phyloP scores from a whole-genome alignment of 2,797 vertebrate genomes.

The Meriones psammophilus region DNA sequence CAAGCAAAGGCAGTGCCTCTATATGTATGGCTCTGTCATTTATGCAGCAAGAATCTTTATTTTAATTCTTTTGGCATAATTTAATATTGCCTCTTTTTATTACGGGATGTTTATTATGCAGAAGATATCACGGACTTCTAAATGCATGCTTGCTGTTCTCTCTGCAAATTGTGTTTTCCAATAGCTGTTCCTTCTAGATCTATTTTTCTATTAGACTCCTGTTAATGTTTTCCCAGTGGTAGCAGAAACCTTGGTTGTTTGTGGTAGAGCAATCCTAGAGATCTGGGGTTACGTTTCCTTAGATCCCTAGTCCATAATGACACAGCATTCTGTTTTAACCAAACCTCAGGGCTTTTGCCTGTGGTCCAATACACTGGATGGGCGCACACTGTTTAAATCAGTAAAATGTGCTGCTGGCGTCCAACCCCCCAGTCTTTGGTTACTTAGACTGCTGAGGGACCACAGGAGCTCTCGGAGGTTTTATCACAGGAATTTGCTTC shows the following conservation, averaged over 20 bases:
- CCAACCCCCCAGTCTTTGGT: neutral
- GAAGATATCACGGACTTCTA: conserved; percentile 52
- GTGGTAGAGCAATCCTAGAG: conserved; percentile 20
- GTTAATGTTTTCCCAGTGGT: conserved; percentile 68
- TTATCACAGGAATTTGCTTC: neutral
- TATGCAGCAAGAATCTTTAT: conserved; percentile 45
- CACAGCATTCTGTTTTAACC: conserved; percentile 52
- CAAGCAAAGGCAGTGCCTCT: conserved; percentile 57
- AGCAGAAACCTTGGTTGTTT: conserved; percentile 43
- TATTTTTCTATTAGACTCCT: conserved; percentile 65
- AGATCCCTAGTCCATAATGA: conserved; percentile 33
- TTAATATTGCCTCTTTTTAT: conserved; percentile 74
- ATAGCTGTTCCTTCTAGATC: conserved; percentile 70
- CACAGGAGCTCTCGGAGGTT: neutral
- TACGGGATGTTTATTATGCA: conserved; percentile 72
- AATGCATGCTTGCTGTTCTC: conserved; percentile 56
- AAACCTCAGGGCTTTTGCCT: conserved; percentile 52
- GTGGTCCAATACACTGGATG: conserved; percentile 14
- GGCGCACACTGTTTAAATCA: conserved; percentile 40
- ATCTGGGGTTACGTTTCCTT: conserved; percentile 49
- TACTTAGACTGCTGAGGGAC: neutral
- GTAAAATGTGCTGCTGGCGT: neutral
- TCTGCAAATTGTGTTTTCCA: conserved; percentile 69
- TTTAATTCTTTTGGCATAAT: conserved; percentile 75
- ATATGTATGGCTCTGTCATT: conserved; percentile 46